These are phyloP conservation scores for Phyllotis vaccarum DNA, from an alignment of 2,797 vertebrate genomes.

Conservation along the genomic window DNA sequence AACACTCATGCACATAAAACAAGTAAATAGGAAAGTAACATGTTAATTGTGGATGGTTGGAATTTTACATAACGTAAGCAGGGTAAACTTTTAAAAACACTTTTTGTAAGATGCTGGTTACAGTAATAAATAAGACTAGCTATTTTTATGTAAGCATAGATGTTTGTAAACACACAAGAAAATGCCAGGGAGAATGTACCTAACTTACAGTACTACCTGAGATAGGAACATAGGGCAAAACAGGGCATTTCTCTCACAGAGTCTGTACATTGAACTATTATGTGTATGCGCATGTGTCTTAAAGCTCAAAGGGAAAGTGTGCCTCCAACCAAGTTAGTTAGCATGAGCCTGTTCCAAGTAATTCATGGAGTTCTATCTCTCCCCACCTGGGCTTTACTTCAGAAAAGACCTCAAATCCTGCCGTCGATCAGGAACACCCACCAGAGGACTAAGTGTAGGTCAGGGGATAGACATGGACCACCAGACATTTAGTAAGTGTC, in stretches of 20 bases:
- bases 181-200: background rate
- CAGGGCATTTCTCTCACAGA: background rate
- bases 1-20: background rate
- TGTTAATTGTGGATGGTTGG: background rate
- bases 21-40: background rate
- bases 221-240: background rate
- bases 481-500: background rate
- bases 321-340: background rate
- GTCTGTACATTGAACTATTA: background rate
- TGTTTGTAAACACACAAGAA: background rate
- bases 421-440: background rate
- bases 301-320: background rate
- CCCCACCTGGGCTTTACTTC: background rate
- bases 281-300: background rate
- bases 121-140: background rate
- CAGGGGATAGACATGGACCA: background rate
- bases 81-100: background rate
- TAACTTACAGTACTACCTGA: background rate
- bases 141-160: background rate
- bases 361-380: background rate
- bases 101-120: background rate
- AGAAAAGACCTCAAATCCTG: background rate
- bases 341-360: background rate
- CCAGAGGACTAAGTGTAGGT: background rate
- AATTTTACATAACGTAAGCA: background rate